Conservation (phyloP, 2,113 vertebrate genomes). For the Solea senegalensis region DNA sequence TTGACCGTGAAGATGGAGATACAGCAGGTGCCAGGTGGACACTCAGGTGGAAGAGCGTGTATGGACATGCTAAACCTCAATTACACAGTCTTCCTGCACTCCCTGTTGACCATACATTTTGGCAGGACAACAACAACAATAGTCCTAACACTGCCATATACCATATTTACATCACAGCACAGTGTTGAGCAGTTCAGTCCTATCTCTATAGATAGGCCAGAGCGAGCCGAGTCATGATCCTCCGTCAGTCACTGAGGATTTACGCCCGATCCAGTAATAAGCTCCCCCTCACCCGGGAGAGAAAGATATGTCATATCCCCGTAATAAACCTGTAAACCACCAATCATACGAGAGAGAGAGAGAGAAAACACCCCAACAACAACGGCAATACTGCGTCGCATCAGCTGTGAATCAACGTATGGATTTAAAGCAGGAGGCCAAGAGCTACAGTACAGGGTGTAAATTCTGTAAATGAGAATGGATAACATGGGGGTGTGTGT, state of each 20-base stretch:
- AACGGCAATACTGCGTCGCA: constrained; percentile 45
- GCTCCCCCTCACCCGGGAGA: constrained; percentile 42
- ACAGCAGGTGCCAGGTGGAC: no score
- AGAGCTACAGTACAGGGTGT: constrained; percentile 40
- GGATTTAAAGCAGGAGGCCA: constrained; percentile 51
- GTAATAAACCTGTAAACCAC: constrained; percentile 65
- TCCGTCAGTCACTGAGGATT: constrained; percentile 59
- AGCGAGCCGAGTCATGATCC: constrained; percentile 17
- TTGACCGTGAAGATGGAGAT: neutral
- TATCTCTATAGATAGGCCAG: neutral
- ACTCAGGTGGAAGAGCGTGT: no score
- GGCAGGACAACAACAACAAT: no score
- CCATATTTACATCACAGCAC: constrained; percentile 8
- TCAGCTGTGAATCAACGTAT: constrained; percentile 60
- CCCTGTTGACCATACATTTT: no score
- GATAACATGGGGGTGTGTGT: constrained; percentile 41
- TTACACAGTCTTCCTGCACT: no score
- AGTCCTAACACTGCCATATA: no score
- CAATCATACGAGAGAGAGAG: constrained; percentile 29
- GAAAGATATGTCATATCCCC: constrained; percentile 54
- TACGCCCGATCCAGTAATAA: constrained; percentile 52
- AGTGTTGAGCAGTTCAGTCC: neutral
- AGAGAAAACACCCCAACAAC: constrained; percentile 2
- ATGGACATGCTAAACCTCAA: no score
- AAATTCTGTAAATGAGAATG: constrained; percentile 66